phyloP scores from a whole-genome alignment of 1,140 invertebrate genomes.

The Diabrotica undecimpunctata region DNA sequence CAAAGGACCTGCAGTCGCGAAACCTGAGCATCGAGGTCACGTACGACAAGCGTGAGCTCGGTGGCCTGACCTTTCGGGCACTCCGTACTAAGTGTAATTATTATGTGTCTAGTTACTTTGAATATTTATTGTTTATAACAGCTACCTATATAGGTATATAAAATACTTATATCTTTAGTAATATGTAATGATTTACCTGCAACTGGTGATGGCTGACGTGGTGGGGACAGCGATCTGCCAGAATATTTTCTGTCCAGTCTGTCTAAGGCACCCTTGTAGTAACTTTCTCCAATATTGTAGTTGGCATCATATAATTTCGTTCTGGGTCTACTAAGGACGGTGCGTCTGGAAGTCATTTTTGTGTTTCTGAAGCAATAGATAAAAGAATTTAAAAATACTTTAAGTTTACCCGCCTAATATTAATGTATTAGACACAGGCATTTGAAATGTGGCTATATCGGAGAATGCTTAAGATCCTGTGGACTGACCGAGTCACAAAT shows the following conservation, averaged over 20 bases:
- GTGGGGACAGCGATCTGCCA: constrained; percentile 49
- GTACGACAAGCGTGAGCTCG: too few species aligned
- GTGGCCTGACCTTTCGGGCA: too few species aligned
- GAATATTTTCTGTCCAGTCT: constrained; percentile 68
- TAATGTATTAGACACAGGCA: not conserved
- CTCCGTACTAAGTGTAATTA: too few species aligned
- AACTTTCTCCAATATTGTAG: constrained; percentile 74
- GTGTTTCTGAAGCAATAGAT: constrained; percentile 7
- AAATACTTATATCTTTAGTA: too few species aligned
- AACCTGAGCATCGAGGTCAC: too few species aligned
- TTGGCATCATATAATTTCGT: constrained; percentile 77
- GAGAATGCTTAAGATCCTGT: too few species aligned
- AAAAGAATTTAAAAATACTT: not conserved
- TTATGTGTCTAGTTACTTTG: too few species aligned
- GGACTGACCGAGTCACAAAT: too few species aligned
- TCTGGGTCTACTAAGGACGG: constrained; percentile 54
- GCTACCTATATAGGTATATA: too few species aligned
- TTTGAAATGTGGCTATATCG: too few species aligned
- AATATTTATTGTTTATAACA: too few species aligned
- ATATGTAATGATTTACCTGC: constrained; percentile 9
- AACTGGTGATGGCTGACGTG: constrained; percentile 43
- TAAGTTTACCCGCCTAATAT: not conserved
- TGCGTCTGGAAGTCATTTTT: constrained; percentile 38
- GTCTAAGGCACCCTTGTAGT: constrained; percentile 71
- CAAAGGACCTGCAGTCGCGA: too few species aligned